phyloP scores from a whole-genome alignment of 2,797 vertebrate species.

The Tragelaphus eurycerus region DNA sequence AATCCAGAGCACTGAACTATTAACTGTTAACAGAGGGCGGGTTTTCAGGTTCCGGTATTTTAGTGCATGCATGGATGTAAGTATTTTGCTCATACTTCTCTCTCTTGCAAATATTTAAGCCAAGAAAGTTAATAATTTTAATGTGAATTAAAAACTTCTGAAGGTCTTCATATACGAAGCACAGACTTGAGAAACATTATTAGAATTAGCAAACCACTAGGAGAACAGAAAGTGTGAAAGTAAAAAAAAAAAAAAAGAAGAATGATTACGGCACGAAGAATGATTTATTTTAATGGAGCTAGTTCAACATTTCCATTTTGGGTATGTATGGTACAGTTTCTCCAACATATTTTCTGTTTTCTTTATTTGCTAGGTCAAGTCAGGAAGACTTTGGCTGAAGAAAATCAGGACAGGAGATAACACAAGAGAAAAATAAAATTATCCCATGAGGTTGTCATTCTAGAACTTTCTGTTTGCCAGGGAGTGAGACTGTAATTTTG shows the following conservation, averaged over 20 bases:
- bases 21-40: background rate
- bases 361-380: background rate
- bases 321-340: conserved; percentile 10
- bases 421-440: background rate
- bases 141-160: background rate
- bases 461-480: conserved; percentile 15
- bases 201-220: background rate
- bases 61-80: background rate
- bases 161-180: background rate
- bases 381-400: background rate
- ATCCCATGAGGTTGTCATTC: background rate
- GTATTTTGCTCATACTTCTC: background rate
- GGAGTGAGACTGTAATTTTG: background rate
- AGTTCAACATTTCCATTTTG: conserved; percentile 32
- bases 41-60: background rate
- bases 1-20: background rate
- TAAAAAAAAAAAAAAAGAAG: conserved; percentile 8
- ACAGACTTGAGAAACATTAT: background rate
- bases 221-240: background rate
- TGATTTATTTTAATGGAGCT: conserved; percentile 31
- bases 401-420: conserved; percentile 29
- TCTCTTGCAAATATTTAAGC: background rate
- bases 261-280: background rate
- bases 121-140: background rate
- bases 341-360: background rate